Base-by-base conservation (phyloP, 2,888 invertebrate genomes). In the Ptilodon capucinus region DNA sequence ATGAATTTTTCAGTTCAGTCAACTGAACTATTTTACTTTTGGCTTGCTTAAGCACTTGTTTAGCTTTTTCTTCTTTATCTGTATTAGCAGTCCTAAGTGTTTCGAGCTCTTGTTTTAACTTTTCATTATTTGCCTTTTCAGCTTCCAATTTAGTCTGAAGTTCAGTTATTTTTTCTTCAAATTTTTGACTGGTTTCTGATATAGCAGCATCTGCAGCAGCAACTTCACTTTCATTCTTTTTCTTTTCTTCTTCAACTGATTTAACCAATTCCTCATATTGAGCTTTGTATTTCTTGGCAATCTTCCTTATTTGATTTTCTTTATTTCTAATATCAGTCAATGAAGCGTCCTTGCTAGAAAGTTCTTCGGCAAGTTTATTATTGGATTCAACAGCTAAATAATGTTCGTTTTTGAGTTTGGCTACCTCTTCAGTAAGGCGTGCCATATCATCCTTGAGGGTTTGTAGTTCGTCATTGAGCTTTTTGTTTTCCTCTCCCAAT, bases 221-320 rank as follows among this genome's bases (percentile, higher is more conserved):
- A 2, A 83, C 82, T 58, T 93, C 93, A 1, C 84, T 92, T 64
- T 92, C 94, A 44, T 81, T 81, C 58, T 90, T 92, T 56, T 91
- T 92, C 66, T 93, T 93, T 40, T 93, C 93, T 64, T 93, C 93
- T 57, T 94, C 94, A 16, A 93, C 85, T 13, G 93, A 92, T 75
- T 94, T 95, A 0, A 92, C 90, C 16, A 96, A 88, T 63, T 97
- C 97, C 74, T 96, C 95, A 76, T 93, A 97, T 63, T 95, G 96
- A 8, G 94, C 95, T 81, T 98, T 98, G 79, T 98, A 98, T 71
- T 97, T 97, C 71, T 97, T 96, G 5, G 98, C 98, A 60, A 98
- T 97, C 79, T 96, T 97, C 62, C 96, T 93, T 32, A 97, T 94
- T 76, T 95, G 94, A 57, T 93, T 84, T 78, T 94, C 94, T 64